Conservation (phyloP, 2,888 invertebrate genomes). For the Lochmaea crataegi region DNA sequence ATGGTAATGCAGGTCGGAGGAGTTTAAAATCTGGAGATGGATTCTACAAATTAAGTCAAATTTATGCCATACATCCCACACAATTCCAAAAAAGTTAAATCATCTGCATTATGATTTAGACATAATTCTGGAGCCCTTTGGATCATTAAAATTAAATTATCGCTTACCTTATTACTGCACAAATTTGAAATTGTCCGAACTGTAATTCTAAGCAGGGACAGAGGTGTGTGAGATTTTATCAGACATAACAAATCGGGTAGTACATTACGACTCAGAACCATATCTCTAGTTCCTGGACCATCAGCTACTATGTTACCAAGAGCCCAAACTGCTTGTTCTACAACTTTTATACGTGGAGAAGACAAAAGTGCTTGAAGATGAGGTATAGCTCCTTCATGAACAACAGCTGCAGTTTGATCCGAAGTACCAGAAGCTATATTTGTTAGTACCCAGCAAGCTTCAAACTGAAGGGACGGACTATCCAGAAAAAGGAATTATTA, state of each 20-base stretch:
- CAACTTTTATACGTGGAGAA: constrained; percentile 76
- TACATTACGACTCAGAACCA: constrained; percentile 79
- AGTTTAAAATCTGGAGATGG: constrained; percentile 86
- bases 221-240: constrained; percentile 71
- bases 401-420: constrained; percentile 89
- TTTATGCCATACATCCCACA: neutral
- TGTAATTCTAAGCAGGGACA: constrained; percentile 80
- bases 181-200: constrained; percentile 95
- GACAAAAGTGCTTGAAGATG: constrained; percentile 80
- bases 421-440: constrained; percentile 96
- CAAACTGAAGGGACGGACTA: constrained; percentile 87
- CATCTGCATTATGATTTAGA: too few relatives aligned
- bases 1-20: constrained; percentile 80
- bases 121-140: too few relatives aligned
- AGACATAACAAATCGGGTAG: constrained; percentile 78
- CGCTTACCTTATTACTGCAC: constrained; percentile 82
- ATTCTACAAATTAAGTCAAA: constrained; percentile 64
- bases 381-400: constrained; percentile 87
- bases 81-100: too few relatives aligned
- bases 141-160: neutral
- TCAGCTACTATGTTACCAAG: constrained; percentile 98
- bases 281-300: constrained; percentile 83
- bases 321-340: constrained; percentile 98
- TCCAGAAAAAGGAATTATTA: constrained; percentile 50
- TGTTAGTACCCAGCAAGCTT: constrained; percentile 97